Conservation (phyloP, 2,888 invertebrate genomes). For the Epistrophe grossulariae region DNA sequence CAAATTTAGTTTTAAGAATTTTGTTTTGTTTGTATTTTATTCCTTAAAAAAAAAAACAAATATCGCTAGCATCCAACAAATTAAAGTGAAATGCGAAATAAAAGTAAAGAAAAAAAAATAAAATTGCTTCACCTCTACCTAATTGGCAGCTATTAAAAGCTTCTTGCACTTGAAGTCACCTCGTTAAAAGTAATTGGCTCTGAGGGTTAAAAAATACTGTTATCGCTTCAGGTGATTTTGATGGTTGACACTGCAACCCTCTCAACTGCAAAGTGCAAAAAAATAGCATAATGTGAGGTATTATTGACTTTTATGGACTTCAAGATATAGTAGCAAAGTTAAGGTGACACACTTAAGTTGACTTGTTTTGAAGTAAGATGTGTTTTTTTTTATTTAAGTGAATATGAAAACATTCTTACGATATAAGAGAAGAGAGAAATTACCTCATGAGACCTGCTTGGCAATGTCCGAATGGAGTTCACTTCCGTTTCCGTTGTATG, state of each 20-base stretch:
- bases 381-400: background rate
- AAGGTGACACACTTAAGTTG: background rate
- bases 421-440: too few species aligned
- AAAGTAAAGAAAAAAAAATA: background rate
- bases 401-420: too few species aligned
- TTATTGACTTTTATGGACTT: conserved; percentile 32
- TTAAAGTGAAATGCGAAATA: conserved; percentile 3
- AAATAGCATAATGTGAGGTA: conserved; percentile 18
- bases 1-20: background rate
- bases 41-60: background rate
- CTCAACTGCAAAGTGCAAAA: conserved; percentile 33
- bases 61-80: background rate
- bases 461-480: too few species aligned
- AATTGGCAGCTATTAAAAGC: conserved; percentile 64
- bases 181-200: conserved; percentile 71
- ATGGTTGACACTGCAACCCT: conserved; percentile 41
- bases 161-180: conserved; percentile 61
- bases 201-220: conserved; percentile 33
- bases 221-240: conserved; percentile 52
- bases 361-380: background rate
- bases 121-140: conserved; percentile 3
- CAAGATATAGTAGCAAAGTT: conserved; percentile 19
- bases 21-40: conserved; percentile 1
- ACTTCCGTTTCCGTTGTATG: too few species aligned
- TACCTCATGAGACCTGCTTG: too few species aligned